Percentiles rank a stretch among this genome's conserved stretches.
phyloP scores from a whole-genome alignment of 2,113 vertebrate species.

The Macaca fascicularis region T2T-MFA8v1.1 NC_088389.1:108546001-108546500 shows the following conservation, averaged over 20 bases:
- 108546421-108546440: neutral
- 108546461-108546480: neutral
- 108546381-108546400: accelerated
- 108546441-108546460: neutral
- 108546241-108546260: neutral
- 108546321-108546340: neutral
- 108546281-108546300: neutral
- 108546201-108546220: neutral
- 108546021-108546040: no score
- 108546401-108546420: neutral
- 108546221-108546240: neutral
- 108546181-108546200: neutral
- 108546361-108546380: neutral
- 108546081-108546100: no score
- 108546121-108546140: neutral
- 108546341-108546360: neutral
- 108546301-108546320: neutral
- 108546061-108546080: no score
- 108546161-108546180: neutral
- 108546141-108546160: neutral
- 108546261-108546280: neutral
- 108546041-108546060: no score
- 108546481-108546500: neutral
- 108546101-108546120: no score
- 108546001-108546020: no score